Conservation (phyloP, 2,113 vertebrate species). For the Myrmecobius fasciatus region DNA sequence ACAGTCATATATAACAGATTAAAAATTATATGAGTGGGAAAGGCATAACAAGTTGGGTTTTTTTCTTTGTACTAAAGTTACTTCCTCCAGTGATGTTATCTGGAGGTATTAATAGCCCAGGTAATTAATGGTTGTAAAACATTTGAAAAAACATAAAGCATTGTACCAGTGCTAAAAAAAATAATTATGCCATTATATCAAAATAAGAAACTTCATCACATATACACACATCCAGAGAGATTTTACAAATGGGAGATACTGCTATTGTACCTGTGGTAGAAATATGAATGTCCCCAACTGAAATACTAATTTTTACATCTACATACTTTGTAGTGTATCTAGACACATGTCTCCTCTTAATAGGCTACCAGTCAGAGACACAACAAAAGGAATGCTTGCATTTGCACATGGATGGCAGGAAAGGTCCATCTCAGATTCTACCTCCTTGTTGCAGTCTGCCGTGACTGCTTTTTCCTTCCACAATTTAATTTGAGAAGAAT, state of each 20-base stretch:
- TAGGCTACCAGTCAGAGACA: background rate
- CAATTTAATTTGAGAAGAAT: background rate
- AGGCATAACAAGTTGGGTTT: background rate
- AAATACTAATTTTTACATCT: background rate
- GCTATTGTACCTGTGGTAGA: background rate
- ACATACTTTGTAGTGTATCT: background rate
- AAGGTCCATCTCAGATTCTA: background rate
- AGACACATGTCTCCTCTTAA: background rate
- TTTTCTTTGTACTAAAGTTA: background rate
- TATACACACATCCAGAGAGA: background rate
- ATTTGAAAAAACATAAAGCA: constrained; percentile 26
- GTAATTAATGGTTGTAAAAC: constrained; percentile 41
- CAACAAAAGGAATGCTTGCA: background rate
- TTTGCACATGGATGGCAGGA: background rate
- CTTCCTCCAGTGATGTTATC: background rate
- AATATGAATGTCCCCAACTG: background rate
- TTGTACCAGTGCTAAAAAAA: background rate
- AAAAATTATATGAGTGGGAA: background rate
- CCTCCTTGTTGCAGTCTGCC: background rate
- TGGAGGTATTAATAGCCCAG: background rate
- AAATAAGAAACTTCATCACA: background rate
- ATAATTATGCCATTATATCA: background rate
- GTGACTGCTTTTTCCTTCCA: background rate
- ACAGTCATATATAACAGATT: constrained; percentile 5
- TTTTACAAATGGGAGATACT: background rate